These are phyloP conservation scores for Notarius lentiginosus DNA, from an alignment of 2,113 vertebrate species.

Conservation along the genomic window DNA sequence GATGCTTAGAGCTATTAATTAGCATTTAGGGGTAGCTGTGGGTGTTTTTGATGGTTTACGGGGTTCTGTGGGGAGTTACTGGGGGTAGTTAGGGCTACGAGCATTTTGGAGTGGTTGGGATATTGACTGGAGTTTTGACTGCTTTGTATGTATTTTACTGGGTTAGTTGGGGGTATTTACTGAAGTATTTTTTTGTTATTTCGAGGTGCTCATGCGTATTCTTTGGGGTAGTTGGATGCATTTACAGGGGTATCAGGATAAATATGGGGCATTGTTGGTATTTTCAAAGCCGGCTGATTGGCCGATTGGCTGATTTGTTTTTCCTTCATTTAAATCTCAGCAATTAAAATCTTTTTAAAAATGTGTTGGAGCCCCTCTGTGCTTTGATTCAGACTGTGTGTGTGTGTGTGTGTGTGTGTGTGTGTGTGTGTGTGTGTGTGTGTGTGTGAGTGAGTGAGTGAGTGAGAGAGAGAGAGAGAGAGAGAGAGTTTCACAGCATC, in stretches of 20 bases:
- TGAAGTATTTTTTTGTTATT: neutral
- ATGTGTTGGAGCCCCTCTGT: neutral
- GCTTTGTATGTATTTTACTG: neutral
- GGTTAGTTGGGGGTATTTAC: neutral
- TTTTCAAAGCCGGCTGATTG: neutral
- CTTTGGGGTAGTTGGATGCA: neutral
- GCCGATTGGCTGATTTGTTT: neutral
- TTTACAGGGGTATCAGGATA: neutral
- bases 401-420: neutral
- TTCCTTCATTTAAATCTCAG: neutral
- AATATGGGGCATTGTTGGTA: neutral
- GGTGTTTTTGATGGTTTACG: neutral
- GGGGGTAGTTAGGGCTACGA: neutral
- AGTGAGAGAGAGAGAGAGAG: constrained; percentile 3
- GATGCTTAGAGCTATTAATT: neutral
- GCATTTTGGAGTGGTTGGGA: neutral
- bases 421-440: constrained; percentile 22
- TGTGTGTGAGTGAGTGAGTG: neutral
- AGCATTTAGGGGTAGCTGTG: neutral
- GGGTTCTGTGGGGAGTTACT: neutral
- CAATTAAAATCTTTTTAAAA: constrained; percentile 19
- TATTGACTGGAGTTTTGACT: neutral
- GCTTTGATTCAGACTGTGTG: constrained; percentile 15
- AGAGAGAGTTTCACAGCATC: constrained; percentile 1
- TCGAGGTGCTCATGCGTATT: neutral